A percentile compares a stretch with the other conserved stretches of the same genome.
These are phyloP conservation scores for Pachyrhynchus sulphureomaculatus DNA, from an alignment of 1,140 invertebrate species.

Conservation along the genomic window DNA sequence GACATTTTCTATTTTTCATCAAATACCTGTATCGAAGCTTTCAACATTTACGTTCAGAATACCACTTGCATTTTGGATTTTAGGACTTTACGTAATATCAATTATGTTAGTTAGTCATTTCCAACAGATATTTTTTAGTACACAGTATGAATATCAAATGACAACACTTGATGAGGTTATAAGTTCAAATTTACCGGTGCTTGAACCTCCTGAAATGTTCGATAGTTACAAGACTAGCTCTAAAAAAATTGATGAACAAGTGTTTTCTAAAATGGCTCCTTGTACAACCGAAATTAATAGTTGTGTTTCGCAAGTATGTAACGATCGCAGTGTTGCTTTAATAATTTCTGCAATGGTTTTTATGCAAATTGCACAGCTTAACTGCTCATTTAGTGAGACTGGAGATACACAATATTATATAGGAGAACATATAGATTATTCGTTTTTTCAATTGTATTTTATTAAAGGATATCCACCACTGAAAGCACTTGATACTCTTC, in stretches of 20 bases:
- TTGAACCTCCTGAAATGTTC: not conserved
- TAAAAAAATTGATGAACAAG: not conserved
- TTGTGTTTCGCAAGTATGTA: not conserved
- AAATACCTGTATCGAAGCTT: too few species aligned
- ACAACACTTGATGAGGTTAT: not conserved
- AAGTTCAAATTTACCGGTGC: not conserved
- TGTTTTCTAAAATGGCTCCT: not conserved
- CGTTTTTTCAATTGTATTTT: not conserved
- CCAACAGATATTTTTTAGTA: not conserved
- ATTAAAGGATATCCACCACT: not conserved
- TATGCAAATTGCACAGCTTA: not conserved
- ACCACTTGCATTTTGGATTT: not conserved
- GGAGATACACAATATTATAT: not conserved
- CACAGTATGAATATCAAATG: not conserved
- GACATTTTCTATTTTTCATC: too few species aligned
- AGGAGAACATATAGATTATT: not conserved
- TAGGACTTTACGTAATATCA: not conserved
- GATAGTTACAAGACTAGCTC: too few species aligned
- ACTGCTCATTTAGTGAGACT: not conserved
- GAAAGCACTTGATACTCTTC: not conserved
- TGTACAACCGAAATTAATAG: not conserved
- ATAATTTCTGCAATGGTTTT: not conserved
- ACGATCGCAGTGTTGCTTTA: not conserved
- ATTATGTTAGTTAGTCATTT: not conserved
- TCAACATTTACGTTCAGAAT: too few species aligned